Evolutionary conservation across 92 coral and sea anemone species (phyloP).

Genomic region (Epizoanthus ramosus): DNA sequence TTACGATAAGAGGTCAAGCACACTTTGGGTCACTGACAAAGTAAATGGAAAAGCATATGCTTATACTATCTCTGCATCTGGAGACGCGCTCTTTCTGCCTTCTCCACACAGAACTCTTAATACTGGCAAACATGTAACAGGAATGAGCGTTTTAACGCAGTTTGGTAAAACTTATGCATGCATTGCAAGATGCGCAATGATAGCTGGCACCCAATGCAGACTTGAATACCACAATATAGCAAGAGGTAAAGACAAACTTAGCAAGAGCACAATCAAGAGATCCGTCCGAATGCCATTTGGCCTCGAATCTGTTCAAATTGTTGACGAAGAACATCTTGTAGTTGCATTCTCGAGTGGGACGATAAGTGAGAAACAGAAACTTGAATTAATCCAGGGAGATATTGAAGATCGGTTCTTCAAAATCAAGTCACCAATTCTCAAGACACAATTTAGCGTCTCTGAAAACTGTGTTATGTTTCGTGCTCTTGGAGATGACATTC

Average conservation of each 20-base stretch:
- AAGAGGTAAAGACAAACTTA: constrained; percentile 38
- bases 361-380: constrained; percentile 67
- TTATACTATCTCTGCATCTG: constrained; percentile 59
- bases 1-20: constrained; percentile 50
- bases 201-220: constrained; percentile 76
- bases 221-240: constrained; percentile 75
- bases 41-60: constrained; percentile 60
- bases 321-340: constrained; percentile 58
- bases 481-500: constrained; percentile 52
- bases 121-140: constrained; percentile 75
- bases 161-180: constrained; percentile 64
- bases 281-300: constrained; percentile 90
- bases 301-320: constrained; percentile 71
- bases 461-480: constrained; percentile 73
- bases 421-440: constrained; percentile 74
- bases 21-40: constrained; percentile 74
- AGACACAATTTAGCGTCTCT: constrained; percentile 55
- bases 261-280: constrained; percentile 54
- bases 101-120: constrained; percentile 43
- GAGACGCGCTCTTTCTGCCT: constrained; percentile 47
- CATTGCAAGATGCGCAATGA: constrained; percentile 70
- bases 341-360: constrained; percentile 82
- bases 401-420: constrained; percentile 85
- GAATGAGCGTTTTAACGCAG: constrained; percentile 76
- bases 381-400: constrained; percentile 74